Evolutionary conservation across 2,113 vertebrate genomes (phyloP).

Genomic region (Xerus inauris): DNA sequence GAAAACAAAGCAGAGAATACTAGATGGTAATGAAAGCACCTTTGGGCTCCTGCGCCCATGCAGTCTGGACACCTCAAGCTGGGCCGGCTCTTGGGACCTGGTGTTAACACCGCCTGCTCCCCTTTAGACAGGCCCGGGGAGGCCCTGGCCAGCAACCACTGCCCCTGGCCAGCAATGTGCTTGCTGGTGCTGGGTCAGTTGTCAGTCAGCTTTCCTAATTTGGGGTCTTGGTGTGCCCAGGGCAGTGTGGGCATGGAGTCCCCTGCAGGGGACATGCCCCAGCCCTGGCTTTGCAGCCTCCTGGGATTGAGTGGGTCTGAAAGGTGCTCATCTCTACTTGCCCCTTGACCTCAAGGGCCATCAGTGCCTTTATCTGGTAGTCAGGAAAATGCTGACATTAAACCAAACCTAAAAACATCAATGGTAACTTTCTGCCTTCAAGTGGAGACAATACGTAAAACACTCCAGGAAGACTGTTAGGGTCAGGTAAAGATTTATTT

Average conservation of each 20-base stretch:
- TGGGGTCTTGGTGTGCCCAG: neutral
- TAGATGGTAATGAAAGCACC: too few species aligned
- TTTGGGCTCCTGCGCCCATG: neutral
- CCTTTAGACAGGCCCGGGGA: neutral
- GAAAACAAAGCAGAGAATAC: neutral
- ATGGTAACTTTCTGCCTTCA: neutral
- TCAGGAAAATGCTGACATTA: neutral
- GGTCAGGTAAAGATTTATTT: too few species aligned
- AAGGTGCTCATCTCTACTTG: neutral
- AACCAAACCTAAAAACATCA: neutral
- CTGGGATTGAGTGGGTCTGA: accelerated
- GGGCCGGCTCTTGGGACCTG: neutral
- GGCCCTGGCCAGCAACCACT: neutral
- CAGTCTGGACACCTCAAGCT: too few species aligned
- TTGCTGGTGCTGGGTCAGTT: accelerated
- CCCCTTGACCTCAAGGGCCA: neutral
- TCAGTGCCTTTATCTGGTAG: neutral
- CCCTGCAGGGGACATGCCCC: neutral
- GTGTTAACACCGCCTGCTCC: neutral
- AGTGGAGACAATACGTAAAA: neutral
- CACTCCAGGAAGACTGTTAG: too few species aligned
- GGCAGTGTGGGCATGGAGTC: too few species aligned
- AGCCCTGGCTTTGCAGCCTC: neutral
- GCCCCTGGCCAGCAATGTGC: neutral
- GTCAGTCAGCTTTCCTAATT: too few species aligned